A percentile compares a stretch with the other conserved stretches of the same genome.
phyloP scores from a whole-genome alignment of 2,113 vertebrate species.

The Halichoerus grypus region DNA sequence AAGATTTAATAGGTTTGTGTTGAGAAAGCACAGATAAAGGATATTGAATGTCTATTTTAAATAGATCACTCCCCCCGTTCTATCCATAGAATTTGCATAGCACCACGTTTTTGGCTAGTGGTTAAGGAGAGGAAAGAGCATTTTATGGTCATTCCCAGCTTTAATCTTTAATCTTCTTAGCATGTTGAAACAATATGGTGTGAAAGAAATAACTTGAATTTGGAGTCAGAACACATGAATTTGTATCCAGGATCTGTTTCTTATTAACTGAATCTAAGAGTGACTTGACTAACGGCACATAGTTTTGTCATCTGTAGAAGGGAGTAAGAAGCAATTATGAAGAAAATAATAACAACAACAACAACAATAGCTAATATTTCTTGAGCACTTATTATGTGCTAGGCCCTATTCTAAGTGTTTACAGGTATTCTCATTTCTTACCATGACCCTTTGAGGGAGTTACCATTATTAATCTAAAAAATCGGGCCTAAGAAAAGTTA shows the following conservation, averaged over 20 bases:
- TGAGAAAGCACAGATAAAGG: constrained; percentile 33
- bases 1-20: neutral
- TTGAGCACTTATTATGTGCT: neutral
- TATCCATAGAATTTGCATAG: neutral
- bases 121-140: neutral
- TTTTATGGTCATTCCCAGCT: constrained; percentile 25
- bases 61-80: neutral
- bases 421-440: constrained; percentile 33
- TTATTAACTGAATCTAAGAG: constrained; percentile 51
- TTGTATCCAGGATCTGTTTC: constrained; percentile 21
- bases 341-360: neutral
- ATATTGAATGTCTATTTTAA: neutral
- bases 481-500: constrained; percentile 35
- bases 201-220: constrained; percentile 47
- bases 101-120: constrained; percentile 32
- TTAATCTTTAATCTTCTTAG: constrained; percentile 46
- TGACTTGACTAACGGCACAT: neutral
- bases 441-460: neutral
- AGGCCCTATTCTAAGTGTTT: neutral
- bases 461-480: constrained; percentile 60
- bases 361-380: neutral
- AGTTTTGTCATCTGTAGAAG: constrained; percentile 42
- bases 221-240: constrained; percentile 32
- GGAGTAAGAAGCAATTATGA: neutral
- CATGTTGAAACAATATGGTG: constrained; percentile 35